Evolutionary conservation across 1,140 invertebrate genomes (phyloP), one percentile per base, ranked within the genome.

Genomic region (Oryctes rhinoceros): DNA sequence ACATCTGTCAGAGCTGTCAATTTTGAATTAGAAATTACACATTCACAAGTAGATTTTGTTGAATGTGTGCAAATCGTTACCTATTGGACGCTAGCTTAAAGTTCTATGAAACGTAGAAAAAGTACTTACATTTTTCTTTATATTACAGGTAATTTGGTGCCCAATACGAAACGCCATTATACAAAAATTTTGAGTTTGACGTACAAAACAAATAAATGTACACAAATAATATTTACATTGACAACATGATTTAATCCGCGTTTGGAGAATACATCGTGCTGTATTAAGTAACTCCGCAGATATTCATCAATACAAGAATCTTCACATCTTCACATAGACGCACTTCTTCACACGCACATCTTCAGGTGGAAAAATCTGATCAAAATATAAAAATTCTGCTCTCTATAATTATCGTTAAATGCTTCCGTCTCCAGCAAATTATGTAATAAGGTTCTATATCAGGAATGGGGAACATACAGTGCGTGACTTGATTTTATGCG

Each of bases 141-240:
- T 6, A 35, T 59, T 78, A 78, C 77, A 59, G 20, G 77, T 44
- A 78, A 78, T 78, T 78, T 78, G 77, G 77, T 78, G 77, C 77
- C 77, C 77, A 78, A 78, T 35, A 78, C 77, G 77, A 78, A 78
- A 78, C 77, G 77, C 77, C 77, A 78, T 78, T n/a, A 59, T 78
- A 78, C 77, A 35, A 24, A 78, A 78, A 78, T 78, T 78, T 78
- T 78, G 77, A 78, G 59, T 24, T 71, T 71, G 13, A 44, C 39
- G 5, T 44, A 7, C 39, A 44, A 71, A 71, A 71, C 65, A 71
- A 71, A 67, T 18, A 67, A 67, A 59, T 59, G 53, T 59, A 59
- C 53, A 59, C 18, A n/a, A 59, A 71, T 71, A 71, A 71, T 30
- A 35, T 71, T 71, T 71, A 71, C 65, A 71, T 71, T 71, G 65